Evolutionary conservation across 2,113 vertebrate genomes (phyloP), one percentile per base, ranked within the genome.

Genomic region (Sebastes schlegelii): DNA sequence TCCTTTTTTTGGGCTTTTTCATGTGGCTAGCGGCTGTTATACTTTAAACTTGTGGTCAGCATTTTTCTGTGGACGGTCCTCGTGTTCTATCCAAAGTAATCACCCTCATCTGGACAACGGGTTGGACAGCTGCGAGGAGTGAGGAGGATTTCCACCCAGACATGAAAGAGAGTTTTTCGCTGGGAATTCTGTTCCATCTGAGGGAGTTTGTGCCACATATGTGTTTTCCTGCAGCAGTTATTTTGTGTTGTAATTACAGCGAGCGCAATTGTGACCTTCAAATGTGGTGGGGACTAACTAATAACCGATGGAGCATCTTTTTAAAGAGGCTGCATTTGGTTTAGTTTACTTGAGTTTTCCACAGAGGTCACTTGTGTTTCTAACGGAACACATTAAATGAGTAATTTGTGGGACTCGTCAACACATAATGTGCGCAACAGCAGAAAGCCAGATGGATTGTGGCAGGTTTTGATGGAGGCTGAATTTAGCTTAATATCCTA

Each of bases 11-110:
- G 34, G 85, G 49, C 83, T 78, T 93, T 34, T 92, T 94, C 84
- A 92, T 92, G 89, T 93, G 93, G 92, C 83, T 69, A n/a, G 69
- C 75, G 43, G 79, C 88, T 92, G 88, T 94, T 91, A 86, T 69
- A 91, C 86, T 94, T 94, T 91, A 93, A 92, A 92, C 87, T 79
- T 79, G 92, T n/a, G 89, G 92, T 88, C 19, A 17, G 82, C 83
- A 66, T 93, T 91, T 89, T 90, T 87, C 82, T 90, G 75, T 14
- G 87, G 89, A 93, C 83, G 63, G 83, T 91, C 89, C 66, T 84
- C 69, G 46, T 92, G 90, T 92, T 92, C 86, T 92, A 89, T 93
- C 93, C 91, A 90, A 94, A 90, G 86, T 81, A 90, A 88, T 94
- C 88, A 80, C 40, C 83, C 84, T 92, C 85, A 87, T 89, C 81